Evolutionary conservation across 2,113 vertebrate species (phyloP).

Genomic region (Barbus barbus): DNA sequence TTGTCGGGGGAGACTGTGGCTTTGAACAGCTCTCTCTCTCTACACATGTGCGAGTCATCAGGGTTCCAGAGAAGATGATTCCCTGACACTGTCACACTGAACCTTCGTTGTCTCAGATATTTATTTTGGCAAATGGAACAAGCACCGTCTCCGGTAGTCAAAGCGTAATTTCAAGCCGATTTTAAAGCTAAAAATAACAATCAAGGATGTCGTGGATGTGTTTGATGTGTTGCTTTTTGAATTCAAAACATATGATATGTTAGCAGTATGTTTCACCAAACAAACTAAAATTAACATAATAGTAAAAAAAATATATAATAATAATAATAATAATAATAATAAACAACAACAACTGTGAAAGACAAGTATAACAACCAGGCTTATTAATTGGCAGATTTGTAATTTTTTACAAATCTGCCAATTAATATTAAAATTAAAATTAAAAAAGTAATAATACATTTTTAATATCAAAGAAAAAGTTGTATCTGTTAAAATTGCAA

Average conservation of each 20-base stretch:
- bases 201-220: neutral
- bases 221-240: neutral
- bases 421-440: too few relatives aligned
- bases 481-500: too few relatives aligned
- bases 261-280: neutral
- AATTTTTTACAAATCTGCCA: too few relatives aligned
- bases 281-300: neutral
- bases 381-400: too few relatives aligned
- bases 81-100: neutral
- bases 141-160: neutral
- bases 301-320: neutral
- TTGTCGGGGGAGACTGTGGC: constrained; percentile 12
- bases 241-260: neutral
- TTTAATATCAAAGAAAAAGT: too few relatives aligned
- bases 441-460: too few relatives aligned
- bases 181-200: constrained; percentile 16
- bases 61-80: constrained; percentile 38
- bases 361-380: too few relatives aligned
- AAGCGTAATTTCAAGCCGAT: neutral
- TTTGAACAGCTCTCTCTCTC: constrained; percentile 25
- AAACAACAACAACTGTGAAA: too few relatives aligned
- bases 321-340: neutral
- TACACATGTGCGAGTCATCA: constrained; percentile 41
- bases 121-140: constrained; percentile 23
- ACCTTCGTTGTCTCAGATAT: constrained; percentile 17